phyloP scores from a whole-genome alignment of 2,888 invertebrate genomes.

The Trimorus sp. region DNA sequence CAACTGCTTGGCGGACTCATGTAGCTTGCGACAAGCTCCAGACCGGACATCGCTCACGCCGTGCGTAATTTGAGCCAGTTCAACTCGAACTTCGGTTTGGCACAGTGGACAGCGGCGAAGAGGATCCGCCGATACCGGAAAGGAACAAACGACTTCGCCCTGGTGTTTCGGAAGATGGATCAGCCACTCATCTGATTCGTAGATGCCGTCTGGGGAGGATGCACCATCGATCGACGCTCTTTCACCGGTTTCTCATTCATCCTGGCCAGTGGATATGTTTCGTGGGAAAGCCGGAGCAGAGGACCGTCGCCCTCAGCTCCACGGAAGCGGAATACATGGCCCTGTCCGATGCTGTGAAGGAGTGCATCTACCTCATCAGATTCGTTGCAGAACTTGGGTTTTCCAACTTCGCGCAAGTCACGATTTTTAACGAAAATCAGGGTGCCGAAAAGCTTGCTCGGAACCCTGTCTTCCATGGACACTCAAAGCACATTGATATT shows the following conservation, averaged over 20 bases:
- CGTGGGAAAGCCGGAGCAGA: no score
- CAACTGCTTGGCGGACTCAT: conserved; percentile 1
- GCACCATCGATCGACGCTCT: conserved; percentile 40
- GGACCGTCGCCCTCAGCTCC: no score
- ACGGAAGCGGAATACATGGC: no score
- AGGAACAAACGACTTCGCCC: not conserved
- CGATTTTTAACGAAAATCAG: no score
- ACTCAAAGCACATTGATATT: no score
- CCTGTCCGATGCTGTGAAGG: no score
- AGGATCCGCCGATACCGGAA: conserved; percentile 12
- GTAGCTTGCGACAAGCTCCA: not conserved
- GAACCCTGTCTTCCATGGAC: no score
- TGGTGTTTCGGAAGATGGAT: not conserved
- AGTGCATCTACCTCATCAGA: no score
- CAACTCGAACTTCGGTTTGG: not conserved
- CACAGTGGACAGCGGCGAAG: conserved; percentile 23
- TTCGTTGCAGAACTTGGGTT: no score
- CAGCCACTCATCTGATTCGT: conserved; percentile 24
- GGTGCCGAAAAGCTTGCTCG: no score
- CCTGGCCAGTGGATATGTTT: no score
- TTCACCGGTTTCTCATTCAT: conserved; percentile 43
- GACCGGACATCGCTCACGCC: conserved; percentile 11
- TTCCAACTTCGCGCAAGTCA: no score
- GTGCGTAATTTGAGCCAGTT: conserved; percentile 13
- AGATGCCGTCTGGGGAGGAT: conserved; percentile 53